A percentile compares a stretch with the other conserved stretches of the same genome.
These are phyloP conservation scores for Drosophila bifasciata DNA, from an alignment of 1,140 invertebrate genomes.

Conservation along the genomic window DNA sequence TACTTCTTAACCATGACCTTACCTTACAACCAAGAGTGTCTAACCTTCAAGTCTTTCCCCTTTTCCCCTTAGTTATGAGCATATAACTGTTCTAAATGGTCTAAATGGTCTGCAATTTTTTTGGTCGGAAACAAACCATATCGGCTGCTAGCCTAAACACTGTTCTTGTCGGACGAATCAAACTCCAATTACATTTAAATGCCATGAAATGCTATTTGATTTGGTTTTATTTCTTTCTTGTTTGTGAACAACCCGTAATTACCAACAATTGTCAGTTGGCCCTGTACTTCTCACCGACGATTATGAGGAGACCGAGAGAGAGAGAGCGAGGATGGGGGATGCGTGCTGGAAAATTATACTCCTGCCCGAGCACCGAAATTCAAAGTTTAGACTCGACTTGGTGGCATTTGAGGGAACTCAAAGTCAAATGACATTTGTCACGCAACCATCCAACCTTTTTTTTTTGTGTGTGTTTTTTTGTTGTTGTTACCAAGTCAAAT, in stretches of 20 bases:
- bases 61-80: neutral
- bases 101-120: conserved; percentile 38
- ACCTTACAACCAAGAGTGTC: neutral
- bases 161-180: conserved; percentile 52
- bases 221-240: conserved; percentile 55
- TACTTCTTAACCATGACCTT: neutral
- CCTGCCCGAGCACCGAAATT: conserved; percentile 30
- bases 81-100: conserved; percentile 41
- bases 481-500: conserved; percentile 46
- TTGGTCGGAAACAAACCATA: conserved; percentile 15
- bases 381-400: conserved; percentile 51
- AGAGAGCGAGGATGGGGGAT: conserved; percentile 26
- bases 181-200: conserved; percentile 78
- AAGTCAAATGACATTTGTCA: conserved; percentile 81
- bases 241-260: conserved; percentile 67
- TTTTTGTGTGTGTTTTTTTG: conserved; percentile 29
- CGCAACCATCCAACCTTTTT: conserved; percentile 51
- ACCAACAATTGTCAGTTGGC: conserved; percentile 71
- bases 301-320: conserved; percentile 42
- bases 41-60: neutral
- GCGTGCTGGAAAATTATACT: conserved; percentile 72
- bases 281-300: conserved; percentile 72
- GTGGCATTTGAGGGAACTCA: conserved; percentile 58
- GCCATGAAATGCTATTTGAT: conserved; percentile 80
- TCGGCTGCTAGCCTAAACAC: conserved; percentile 47